Evolutionary conservation across 37 sponge, comb jelly and placozoan species (phyloP), one percentile per base, ranked within the genome.

Genomic region (Mnemiopsis leidyi): DNA sequence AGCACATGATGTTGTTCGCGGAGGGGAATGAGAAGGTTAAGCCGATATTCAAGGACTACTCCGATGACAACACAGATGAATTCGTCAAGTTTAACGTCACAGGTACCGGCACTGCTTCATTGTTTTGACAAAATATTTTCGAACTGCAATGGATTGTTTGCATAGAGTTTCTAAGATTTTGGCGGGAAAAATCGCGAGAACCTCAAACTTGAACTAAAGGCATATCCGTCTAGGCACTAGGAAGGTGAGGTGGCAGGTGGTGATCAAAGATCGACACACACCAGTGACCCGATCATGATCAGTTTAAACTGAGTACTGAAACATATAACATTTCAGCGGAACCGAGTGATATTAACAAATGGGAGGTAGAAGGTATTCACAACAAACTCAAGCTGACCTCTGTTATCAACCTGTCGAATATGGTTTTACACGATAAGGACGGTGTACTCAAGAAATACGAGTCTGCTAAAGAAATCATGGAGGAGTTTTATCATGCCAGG

Each of bases 351-450:
- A 79, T 79, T 36, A 33, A 79, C 82, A 79, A 28, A 35, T 94
- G 94, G 0, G 95, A 95, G 88, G 76, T 31, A 16, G 83, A 69
- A 1, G 96, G 96, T 13, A 92, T 95, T 48, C 95, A 96, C 95
- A 97, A 96, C 95, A 98, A 96, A 93, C 97, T 98, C 94, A 98
- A 98, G 69, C 93, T 98, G 92, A 97, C 96, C 93, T 93, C 94
- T 18, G 83, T 69, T 21, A 21, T 97, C 69, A 92, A 40, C 25
- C 94, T 93, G 28, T 73, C 94, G 28, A 97, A 96, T 82, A 92
- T 97, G 92, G 95, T 98, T 9, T 82, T 98, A 48, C 97, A 97
- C 94, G 97, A 97, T 76, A 35, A 92, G 31, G 73, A 95, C 93
- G 96, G 96, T 36, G 96, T 97, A 34, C 69, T 98, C 73, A 95